Base-by-base conservation (phyloP, 2,113 vertebrate species). In the Tor tambroides region DNA sequence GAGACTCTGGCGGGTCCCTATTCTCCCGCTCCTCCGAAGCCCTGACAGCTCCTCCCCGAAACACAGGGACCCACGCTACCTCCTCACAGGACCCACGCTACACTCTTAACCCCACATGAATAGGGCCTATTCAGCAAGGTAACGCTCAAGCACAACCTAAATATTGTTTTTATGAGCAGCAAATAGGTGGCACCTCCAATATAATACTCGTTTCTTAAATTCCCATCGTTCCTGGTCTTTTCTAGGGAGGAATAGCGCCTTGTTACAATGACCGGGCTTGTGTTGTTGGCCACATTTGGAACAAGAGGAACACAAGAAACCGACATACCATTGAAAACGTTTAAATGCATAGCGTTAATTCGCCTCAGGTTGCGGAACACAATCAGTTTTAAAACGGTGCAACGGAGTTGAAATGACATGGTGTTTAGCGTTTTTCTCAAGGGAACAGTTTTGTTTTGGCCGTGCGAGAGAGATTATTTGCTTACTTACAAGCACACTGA, bases 131-230 rank as follows among this genome's bases (percentile, higher is more conserved):
- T 95, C 96, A 96, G 94, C 93, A 95, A 96, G 95, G 94, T 95
- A 94, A 92, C 94, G 94, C 94, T 93, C 92, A 76, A 84, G 85
- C 95, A 95, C 95, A 96, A 96, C 95, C 95, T 95, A 96, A 97
- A 96, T 96, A 96, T 94, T 96, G 96, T 96, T 95, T 84, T 96
- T 95, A 97, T 97, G 93, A 95, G 95, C 94, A 93, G 94, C 94
- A 96, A 96, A 96, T 96, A 93, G 95, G 95, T 94, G 95, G 91
- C 94, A 85, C 86, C 95, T 95, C 95, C 95, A 93, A 91, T 94
- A 95, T 79, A 90, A 96, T 94, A 95, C 93, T 89, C 94, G 95
- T 94, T 95, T 95, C 94, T 93, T 49, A 89, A 85, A 90, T 92
- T 92, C 91, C 88, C 88, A 89, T 87, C 85, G 94, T 93, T 91